Conservation (phyloP, 1,140 invertebrate genomes). For the Physella acuta region DNA sequence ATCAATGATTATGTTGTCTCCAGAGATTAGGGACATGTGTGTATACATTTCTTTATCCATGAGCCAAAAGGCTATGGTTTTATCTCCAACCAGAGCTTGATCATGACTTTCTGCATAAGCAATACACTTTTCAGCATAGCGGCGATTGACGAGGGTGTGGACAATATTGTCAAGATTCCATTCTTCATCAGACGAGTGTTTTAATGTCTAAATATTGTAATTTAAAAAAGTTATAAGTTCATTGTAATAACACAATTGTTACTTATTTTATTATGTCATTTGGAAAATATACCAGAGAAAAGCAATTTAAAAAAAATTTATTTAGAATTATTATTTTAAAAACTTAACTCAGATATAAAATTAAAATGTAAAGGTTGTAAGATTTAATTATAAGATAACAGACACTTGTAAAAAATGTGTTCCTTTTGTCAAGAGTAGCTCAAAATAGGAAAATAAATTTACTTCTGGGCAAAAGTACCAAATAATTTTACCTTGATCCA, state of each 20-base stretch:
- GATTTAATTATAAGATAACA: too few species aligned
- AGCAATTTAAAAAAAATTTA: too few species aligned
- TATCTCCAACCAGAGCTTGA: constrained; percentile 96
- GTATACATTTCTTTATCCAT: constrained; percentile 99
- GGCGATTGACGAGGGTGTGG: constrained; percentile 90
- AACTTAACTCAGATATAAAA: too few species aligned
- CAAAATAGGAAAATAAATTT: too few species aligned
- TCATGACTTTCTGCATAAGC: constrained; percentile 98
- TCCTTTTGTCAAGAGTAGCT: too few species aligned
- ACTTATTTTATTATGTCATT: too few species aligned
- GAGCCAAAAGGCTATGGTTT: constrained; percentile 98
- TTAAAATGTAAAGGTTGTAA: too few species aligned
- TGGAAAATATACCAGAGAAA: too few species aligned
- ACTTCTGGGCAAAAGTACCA: neutral
- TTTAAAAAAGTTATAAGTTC: too few species aligned
- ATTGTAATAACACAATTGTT: too few species aligned
- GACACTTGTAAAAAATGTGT: too few species aligned
- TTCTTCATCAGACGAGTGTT: constrained; percentile 80
- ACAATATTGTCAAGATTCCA: constrained; percentile 93
- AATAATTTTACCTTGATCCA: constrained; percentile 83
- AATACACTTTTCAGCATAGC: constrained; percentile 93
- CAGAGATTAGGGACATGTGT: constrained; percentile 81
- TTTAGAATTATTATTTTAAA: too few species aligned
- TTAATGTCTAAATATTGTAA: constrained; percentile 57
- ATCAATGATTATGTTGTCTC: constrained; percentile 72